phyloP scores from a whole-genome alignment of 1,140 invertebrate species.

The Maniola jurtina region DNA sequence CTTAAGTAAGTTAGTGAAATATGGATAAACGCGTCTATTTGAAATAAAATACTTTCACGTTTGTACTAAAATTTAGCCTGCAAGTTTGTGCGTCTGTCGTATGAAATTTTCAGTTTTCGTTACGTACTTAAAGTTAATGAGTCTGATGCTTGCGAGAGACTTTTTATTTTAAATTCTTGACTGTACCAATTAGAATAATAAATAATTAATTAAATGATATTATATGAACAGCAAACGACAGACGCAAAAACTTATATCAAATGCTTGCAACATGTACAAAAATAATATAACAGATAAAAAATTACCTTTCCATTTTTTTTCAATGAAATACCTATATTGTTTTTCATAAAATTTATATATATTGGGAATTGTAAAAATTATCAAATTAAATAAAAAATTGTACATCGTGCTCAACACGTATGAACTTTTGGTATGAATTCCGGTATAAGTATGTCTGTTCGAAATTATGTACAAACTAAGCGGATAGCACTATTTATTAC shows the following conservation, averaged over 20 bases:
- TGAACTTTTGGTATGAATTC: constrained; percentile 18
- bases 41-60: constrained; percentile 57
- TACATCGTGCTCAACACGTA: constrained; percentile 27
- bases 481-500: constrained; percentile 21
- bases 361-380: constrained; percentile 29
- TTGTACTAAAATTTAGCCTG: constrained; percentile 57
- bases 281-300: constrained; percentile 31
- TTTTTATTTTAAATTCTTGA: constrained; percentile 34
- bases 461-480: constrained; percentile 28
- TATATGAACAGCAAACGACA: constrained; percentile 34
- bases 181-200: constrained; percentile 40
- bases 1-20: constrained; percentile 75
- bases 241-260: constrained; percentile 29
- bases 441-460: constrained; percentile 21
- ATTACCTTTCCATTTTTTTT: constrained; percentile 24
- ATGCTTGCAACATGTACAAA: constrained; percentile 71
- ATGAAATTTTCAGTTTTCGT: constrained; percentile 41
- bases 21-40: constrained; percentile 63
- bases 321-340: constrained; percentile 18
- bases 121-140: constrained; percentile 55
- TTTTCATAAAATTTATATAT: constrained; percentile 24
- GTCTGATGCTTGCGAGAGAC: constrained; percentile 21
- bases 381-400: constrained; percentile 22
- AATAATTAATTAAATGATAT: constrained; percentile 13
- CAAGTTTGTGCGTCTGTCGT: constrained; percentile 40